phyloP scores from a whole-genome alignment of 2,113 vertebrate species.

The Astur gentilis region DNA sequence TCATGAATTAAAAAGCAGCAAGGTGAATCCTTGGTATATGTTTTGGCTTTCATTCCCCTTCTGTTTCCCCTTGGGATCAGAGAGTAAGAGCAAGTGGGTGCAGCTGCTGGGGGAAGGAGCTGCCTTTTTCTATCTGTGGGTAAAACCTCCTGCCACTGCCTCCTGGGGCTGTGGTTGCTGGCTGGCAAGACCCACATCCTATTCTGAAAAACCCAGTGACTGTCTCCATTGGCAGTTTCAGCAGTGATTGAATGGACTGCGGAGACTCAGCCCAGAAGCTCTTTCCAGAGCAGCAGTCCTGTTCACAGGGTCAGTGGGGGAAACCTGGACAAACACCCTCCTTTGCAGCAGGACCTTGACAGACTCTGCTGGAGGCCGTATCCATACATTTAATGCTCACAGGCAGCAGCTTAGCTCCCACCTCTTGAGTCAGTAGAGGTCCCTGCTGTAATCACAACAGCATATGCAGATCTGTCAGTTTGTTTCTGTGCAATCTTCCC shows the following conservation, averaged over 20 bases:
- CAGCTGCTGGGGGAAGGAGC: neutral
- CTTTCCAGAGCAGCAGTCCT: neutral
- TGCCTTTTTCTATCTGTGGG: neutral
- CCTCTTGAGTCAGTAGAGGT: neutral
- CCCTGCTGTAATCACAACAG: neutral
- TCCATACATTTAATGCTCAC: rapidly evolving
- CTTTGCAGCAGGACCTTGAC: neutral
- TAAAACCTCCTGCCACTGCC: neutral
- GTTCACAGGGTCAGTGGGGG: neutral
- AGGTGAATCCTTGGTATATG: neutral
- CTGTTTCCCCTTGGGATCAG: neutral
- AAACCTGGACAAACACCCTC: neutral
- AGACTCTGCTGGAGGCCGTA: neutral
- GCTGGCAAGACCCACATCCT: neutral
- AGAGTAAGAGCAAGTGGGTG: neutral
- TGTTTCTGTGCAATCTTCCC: neutral
- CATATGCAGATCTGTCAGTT: neutral
- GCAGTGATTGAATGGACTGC: neutral
- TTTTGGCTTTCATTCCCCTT: neutral
- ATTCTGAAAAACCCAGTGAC: neutral
- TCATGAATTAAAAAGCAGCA: conserved; percentile 26
- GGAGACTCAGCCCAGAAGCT: neutral
- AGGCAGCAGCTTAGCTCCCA: neutral
- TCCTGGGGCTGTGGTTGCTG: neutral
- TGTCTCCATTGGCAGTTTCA: neutral